A percentile compares a stretch with the other conserved stretches of the same genome.
Evolutionary conservation across 2,888 invertebrate genomes (phyloP).

Genomic region (Aleiodes alternator): DNA sequence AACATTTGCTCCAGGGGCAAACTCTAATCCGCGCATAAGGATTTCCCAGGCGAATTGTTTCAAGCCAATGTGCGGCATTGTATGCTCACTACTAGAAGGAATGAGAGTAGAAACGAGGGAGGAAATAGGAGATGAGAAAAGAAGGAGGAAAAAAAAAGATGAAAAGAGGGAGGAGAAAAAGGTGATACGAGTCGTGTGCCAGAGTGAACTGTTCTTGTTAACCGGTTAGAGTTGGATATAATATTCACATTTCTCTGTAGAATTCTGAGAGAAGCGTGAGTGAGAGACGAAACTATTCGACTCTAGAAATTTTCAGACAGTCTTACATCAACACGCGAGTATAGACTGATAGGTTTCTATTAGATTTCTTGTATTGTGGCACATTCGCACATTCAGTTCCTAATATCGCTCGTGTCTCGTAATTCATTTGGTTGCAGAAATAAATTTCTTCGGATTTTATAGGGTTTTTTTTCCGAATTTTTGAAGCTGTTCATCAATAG

Average conservation of each 20-base stretch:
- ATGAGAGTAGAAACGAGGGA: constrained; percentile 35
- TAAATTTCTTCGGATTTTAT: too few relatives aligned
- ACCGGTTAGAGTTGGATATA: constrained; percentile 50
- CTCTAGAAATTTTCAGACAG: not conserved
- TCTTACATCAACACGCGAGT: not conserved
- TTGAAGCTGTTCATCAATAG: too few relatives aligned
- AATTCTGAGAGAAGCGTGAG: constrained; percentile 20
- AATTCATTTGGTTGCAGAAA: too few relatives aligned
- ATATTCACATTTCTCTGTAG: constrained; percentile 43
- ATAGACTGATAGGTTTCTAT: too few relatives aligned
- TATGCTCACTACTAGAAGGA: constrained; percentile 46
- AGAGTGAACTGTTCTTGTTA: constrained; percentile 42
- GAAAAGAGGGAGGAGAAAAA: constrained; percentile 4
- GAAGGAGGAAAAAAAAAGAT: too few relatives aligned
- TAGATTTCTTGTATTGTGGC: too few relatives aligned
- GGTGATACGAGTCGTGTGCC: constrained; percentile 46
- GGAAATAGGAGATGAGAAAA: not conserved
- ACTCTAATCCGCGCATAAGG: constrained; percentile 51
- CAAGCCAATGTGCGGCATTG: constrained; percentile 33
- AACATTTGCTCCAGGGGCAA: constrained; percentile 37
- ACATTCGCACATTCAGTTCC: too few relatives aligned
- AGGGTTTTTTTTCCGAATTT: too few relatives aligned
- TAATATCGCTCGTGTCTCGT: too few relatives aligned
- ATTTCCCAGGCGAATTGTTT: constrained; percentile 51
- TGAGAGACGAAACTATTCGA: not conserved